Conservation (phyloP, 2,888 invertebrate species). For the Pantelozetes paolii region DNA sequence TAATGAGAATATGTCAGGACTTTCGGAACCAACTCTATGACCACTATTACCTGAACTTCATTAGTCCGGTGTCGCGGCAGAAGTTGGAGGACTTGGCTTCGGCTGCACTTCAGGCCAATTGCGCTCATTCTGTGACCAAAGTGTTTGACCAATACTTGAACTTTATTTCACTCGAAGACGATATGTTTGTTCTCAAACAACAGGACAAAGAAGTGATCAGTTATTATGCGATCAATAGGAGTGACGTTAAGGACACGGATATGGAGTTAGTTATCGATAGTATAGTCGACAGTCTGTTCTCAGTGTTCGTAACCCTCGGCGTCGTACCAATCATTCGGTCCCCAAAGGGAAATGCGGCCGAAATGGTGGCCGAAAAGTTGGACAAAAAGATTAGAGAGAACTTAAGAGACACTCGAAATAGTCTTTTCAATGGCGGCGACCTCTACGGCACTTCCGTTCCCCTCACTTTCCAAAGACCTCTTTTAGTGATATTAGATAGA, state of each 20-base stretch:
- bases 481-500: conserved; percentile 85
- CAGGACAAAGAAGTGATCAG: conserved; percentile 85
- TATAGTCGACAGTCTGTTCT: conserved; percentile 93
- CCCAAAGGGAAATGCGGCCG: conserved; percentile 93
- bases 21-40: conserved; percentile 77
- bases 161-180: conserved; percentile 96
- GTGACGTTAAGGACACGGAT: conserved; percentile 88
- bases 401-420: conserved; percentile 91
- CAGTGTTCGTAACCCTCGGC: conserved; percentile 90
- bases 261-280: conserved; percentile 90
- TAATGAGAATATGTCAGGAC: conserved; percentile 78
- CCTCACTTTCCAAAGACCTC: conserved; percentile 77
- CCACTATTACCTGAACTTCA: conserved; percentile 91
- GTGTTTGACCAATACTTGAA: conserved; percentile 98
- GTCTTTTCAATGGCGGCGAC: conserved; percentile 67
- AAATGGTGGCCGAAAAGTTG: conserved; percentile 94
- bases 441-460: conserved; percentile 26
- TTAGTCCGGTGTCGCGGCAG: conserved; percentile 84
- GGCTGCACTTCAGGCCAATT: conserved; percentile 81
- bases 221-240: conserved; percentile 91
- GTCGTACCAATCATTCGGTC: conserved; percentile 84
- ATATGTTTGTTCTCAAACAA: conserved; percentile 88
- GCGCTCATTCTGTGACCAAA: conserved; percentile 86
- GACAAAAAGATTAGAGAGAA: conserved; percentile 96
- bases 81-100: conserved; percentile 92